Conservation (phyloP, 1,140 invertebrate species). For the Bombus huntii region DNA sequence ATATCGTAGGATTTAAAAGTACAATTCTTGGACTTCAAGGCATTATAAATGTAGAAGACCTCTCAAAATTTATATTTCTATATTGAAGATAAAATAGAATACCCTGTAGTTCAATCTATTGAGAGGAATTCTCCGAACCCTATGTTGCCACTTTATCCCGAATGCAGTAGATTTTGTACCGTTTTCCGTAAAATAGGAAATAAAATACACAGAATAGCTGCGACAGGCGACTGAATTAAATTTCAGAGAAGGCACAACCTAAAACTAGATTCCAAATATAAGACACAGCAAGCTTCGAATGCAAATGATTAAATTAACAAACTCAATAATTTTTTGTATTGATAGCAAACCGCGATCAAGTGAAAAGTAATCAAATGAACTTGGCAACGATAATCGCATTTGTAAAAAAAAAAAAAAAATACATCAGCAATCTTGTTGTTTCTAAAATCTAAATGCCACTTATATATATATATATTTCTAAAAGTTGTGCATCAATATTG, state of each 20-base stretch:
- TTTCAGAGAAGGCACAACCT: not conserved
- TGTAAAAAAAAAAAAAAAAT: not conserved
- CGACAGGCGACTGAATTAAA: not conserved
- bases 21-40: too few relatives aligned
- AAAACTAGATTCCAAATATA: not conserved
- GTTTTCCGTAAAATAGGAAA: not conserved
- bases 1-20: too few relatives aligned
- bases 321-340: too few relatives aligned
- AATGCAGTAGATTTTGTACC: not conserved
- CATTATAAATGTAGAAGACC: not conserved
- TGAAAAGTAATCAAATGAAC: too few relatives aligned
- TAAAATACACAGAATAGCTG: not conserved
- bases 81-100: not conserved
- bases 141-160: not conserved
- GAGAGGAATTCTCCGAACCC: not conserved
- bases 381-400: not conserved
- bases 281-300: not conserved
- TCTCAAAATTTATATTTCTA: not conserved
- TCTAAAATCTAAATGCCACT: too few relatives aligned
- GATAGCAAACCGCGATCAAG: too few relatives aligned
- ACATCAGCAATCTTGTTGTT: too few relatives aligned
- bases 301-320: too few relatives aligned
- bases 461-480: too few relatives aligned
- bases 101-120: not conserved
- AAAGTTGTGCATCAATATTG: too few relatives aligned